A percentile compares a stretch with the other conserved stretches of the same genome.
Conservation (phyloP, 37 sponge, comb jelly and placozoan genomes). For the Beroe forskalii region DNA sequence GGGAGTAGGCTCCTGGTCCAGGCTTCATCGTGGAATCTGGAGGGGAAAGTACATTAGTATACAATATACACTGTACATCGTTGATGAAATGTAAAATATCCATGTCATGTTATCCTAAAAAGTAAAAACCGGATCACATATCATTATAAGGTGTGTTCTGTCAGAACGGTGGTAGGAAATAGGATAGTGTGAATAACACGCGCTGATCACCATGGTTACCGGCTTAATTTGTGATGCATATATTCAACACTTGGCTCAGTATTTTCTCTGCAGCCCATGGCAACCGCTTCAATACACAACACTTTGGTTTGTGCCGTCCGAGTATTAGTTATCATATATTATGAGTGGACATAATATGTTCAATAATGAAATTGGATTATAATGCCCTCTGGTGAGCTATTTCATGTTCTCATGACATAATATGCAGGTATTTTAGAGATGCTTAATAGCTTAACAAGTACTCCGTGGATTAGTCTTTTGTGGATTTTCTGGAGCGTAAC, state of each 20-base stretch:
- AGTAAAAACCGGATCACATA: too few relatives aligned
- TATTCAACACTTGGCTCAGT: background rate
- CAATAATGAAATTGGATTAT: background rate
- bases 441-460: too few relatives aligned
- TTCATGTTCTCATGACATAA: too few relatives aligned
- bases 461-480: too few relatives aligned
- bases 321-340: background rate
- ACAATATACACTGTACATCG: background rate
- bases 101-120: too few relatives aligned
- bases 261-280: background rate
- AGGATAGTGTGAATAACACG: background rate
- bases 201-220: background rate
- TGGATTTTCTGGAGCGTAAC: too few relatives aligned
- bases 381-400: background rate
- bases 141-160: background rate
- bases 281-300: background rate
- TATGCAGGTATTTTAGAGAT: too few relatives aligned
- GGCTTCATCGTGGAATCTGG: constrained; percentile 88
- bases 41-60: background rate
- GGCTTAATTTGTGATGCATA: background rate
- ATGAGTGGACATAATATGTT: background rate
- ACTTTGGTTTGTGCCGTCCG: too few relatives aligned
- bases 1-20: constrained; percentile 91
- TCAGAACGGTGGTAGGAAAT: background rate
- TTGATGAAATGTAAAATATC: background rate